Conservation (phyloP, 2,797 vertebrate species). For the Cirrhinus molitorella region DNA sequence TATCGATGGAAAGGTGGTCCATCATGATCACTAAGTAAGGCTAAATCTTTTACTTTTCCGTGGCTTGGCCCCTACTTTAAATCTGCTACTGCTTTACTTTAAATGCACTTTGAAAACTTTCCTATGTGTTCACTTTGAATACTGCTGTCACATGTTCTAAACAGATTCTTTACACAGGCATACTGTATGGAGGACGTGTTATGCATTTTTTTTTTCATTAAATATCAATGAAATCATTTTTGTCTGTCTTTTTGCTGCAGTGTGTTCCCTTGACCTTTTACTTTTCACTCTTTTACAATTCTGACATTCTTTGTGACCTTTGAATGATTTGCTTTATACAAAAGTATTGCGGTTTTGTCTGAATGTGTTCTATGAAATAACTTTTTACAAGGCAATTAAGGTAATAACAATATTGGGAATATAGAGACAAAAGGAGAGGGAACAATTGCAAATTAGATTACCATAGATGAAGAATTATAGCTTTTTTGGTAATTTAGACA, state of each 20-base stretch:
- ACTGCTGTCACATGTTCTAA: conserved; percentile 34
- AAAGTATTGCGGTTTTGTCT: not conserved
- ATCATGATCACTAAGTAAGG: conserved; percentile 44
- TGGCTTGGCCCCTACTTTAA: conserved; percentile 26
- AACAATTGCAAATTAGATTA: not conserved
- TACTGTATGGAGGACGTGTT: not conserved
- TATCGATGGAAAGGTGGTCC: conserved; percentile 13
- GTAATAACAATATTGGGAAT: not conserved
- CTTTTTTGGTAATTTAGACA: not conserved
- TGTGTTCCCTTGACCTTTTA: conserved; percentile 13
- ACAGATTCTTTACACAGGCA: not conserved
- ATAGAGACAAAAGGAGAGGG: not conserved
- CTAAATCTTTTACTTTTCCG: conserved; percentile 64
- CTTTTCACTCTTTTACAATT: not conserved
- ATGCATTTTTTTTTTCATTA: not conserved
- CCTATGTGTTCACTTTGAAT: conserved; percentile 61
- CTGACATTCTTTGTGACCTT: conserved; percentile 28
- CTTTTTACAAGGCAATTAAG: conserved; percentile 41
- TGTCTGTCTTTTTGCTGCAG: not conserved
- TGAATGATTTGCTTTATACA: conserved; percentile 12
- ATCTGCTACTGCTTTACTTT: conserved; percentile 61
- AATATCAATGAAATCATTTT: not conserved
- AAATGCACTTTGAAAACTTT: conserved; percentile 51
- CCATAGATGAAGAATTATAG: not conserved
- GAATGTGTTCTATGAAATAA: conserved; percentile 9